These are phyloP conservation scores for Acanthaster planci DNA, from an alignment of 35 echinoderm and acorn worm species.

Conservation along the genomic window DNA sequence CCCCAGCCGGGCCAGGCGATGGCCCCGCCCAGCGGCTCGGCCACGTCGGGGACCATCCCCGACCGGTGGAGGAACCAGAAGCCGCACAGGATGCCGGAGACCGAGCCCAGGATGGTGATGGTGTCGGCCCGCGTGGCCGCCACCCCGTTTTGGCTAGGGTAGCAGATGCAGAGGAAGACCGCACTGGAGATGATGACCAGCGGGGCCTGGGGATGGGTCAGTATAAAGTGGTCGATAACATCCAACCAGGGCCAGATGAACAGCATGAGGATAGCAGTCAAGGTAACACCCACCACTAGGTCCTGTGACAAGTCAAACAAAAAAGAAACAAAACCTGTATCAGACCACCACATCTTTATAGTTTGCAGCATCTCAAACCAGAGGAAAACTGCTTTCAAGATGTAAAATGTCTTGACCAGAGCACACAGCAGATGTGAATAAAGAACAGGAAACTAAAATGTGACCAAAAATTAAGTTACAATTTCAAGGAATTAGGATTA, in stretches of 20 bases:
- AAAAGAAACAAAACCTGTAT: background rate
- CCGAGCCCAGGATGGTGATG: slow-evolving; percentile 59
- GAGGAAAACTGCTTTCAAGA: no score
- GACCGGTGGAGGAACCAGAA: slow-evolving; percentile 58
- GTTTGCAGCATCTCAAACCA: no score
- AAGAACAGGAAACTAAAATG: no score
- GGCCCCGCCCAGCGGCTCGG: slow-evolving; percentile 27
- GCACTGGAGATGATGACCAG: slow-evolving; percentile 37
- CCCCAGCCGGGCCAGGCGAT: slow-evolving; percentile 56
- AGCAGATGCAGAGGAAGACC: slow-evolving; percentile 62
- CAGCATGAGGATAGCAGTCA: slow-evolving; percentile 53
- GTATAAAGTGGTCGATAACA: slow-evolving; percentile 51
- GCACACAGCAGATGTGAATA: no score
- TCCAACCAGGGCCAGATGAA: slow-evolving; percentile 76
- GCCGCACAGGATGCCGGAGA: slow-evolving; percentile 49
- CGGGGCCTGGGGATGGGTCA: slow-evolving; percentile 66
- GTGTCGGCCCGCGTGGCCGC: slow-evolving; percentile 80
- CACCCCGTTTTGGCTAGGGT: slow-evolving; percentile 72
- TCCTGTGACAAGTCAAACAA: slow-evolving; percentile 51
- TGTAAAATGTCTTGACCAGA: no score
- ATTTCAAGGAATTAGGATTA: no score
- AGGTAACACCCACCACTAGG: slow-evolving; percentile 52
- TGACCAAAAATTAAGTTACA: no score
- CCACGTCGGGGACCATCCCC: slow-evolving; percentile 36
- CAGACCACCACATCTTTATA: background rate